Evolutionary conservation across 2,797 vertebrate species (phyloP).

Genomic region (Allobates femoralis): DNA sequence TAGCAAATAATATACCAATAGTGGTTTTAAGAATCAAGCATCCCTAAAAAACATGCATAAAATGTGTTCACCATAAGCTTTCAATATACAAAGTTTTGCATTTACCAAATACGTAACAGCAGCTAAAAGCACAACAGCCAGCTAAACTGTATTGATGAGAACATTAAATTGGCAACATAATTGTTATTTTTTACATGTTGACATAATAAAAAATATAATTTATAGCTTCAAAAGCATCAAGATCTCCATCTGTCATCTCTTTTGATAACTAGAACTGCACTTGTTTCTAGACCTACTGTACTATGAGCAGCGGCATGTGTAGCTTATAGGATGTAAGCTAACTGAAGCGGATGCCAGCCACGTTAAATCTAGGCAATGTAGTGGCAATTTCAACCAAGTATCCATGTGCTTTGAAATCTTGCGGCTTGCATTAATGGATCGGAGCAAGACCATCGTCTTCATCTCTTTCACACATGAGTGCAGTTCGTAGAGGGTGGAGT

Average conservation of each 20-base stretch:
- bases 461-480: slow-evolving; percentile 85
- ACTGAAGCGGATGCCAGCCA: slow-evolving; percentile 45
- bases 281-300: slow-evolving; percentile 25
- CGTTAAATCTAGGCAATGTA: slow-evolving; percentile 21
- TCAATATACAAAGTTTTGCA: background rate
- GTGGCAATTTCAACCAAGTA: slow-evolving; percentile 34
- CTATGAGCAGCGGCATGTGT: slow-evolving; percentile 21
- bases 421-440: slow-evolving; percentile 23
- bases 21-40: background rate
- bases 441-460: background rate
- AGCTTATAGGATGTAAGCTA: slow-evolving; percentile 41
- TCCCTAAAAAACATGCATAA: background rate
- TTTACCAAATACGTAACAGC: background rate
- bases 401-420: slow-evolving; percentile 51
- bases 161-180: slow-evolving; percentile 33
- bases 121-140: background rate
- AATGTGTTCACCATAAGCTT: background rate
- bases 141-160: slow-evolving; percentile 12
- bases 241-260: slow-evolving; percentile 16
- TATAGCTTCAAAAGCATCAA: slow-evolving; percentile 34
- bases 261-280: slow-evolving; percentile 9
- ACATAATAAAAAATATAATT: slow-evolving; percentile 16
- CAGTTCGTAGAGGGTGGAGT: slow-evolving; percentile 91
- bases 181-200: slow-evolving; percentile 15
- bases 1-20: background rate